Evolutionary conservation across 1,140 invertebrate species (phyloP).

Genomic region (Caenorhabditis remanei): DNA sequence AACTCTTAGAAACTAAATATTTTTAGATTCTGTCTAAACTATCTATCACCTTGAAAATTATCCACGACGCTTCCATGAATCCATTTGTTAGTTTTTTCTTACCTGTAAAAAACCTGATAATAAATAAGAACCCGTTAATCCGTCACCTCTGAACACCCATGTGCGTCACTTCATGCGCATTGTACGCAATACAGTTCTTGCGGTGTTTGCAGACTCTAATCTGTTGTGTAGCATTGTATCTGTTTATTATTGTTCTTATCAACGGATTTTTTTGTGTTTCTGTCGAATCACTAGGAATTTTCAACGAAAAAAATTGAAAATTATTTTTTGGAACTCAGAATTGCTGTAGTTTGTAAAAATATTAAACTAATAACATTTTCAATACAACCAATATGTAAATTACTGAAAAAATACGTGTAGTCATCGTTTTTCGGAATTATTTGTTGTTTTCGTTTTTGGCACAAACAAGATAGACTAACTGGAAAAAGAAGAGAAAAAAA

Average conservation of each 20-base stretch:
- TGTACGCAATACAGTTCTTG: constrained; percentile 18
- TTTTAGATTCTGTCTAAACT: too few relatives aligned
- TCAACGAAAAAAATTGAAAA: background rate
- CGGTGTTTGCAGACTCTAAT: constrained; percentile 11
- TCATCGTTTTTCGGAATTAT: too few relatives aligned
- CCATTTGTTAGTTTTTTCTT: too few relatives aligned
- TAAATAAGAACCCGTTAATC: background rate
- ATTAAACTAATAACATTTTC: too few relatives aligned
- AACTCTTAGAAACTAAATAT: too few relatives aligned
- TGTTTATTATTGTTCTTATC: constrained; percentile 44
- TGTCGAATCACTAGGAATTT: background rate
- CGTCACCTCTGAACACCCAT: background rate
- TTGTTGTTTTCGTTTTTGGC: background rate
- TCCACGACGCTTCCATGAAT: too few relatives aligned
- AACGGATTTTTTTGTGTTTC: background rate
- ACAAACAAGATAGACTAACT: background rate
- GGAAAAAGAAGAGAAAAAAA: background rate
- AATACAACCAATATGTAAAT: too few relatives aligned
- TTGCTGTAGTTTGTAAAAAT: too few relatives aligned
- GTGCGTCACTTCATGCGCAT: background rate
- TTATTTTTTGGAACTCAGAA: background rate
- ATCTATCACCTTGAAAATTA: too few relatives aligned
- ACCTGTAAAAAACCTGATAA: too few relatives aligned
- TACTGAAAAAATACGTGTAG: too few relatives aligned
- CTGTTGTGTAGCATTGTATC: constrained; percentile 14